These are phyloP conservation scores for Lysiphlebus fabarum DNA, from an alignment of 1,140 invertebrate species.

Conservation along the genomic window DNA sequence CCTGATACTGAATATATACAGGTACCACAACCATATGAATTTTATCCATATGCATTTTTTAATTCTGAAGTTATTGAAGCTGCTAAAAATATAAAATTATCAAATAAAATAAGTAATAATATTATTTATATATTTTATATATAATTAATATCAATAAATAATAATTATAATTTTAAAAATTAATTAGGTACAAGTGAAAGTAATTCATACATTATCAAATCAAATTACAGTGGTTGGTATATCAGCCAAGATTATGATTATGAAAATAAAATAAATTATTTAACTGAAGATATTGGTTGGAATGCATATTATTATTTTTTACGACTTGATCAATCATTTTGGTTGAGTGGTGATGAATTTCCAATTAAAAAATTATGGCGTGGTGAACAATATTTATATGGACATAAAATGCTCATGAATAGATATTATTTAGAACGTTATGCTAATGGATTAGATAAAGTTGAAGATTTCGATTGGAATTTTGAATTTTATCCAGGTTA, in stretches of 20 bases:
- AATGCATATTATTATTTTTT: slow-evolving; percentile 65
- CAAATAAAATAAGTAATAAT: slow-evolving; percentile 31
- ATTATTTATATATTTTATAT: slow-evolving; percentile 10
- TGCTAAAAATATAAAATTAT: slow-evolving; percentile 36
- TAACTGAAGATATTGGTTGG: slow-evolving; percentile 67
- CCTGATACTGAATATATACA: slow-evolving; percentile 58
- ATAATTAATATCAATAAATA: background rate
- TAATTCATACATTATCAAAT: slow-evolving; percentile 44
- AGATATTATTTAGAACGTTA: slow-evolving; percentile 45
- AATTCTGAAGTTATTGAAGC: slow-evolving; percentile 47
- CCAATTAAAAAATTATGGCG: slow-evolving; percentile 27
- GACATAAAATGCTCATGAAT: slow-evolving; percentile 38
- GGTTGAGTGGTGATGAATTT: slow-evolving; percentile 48
- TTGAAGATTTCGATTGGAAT: slow-evolving; percentile 42
- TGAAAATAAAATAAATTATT: slow-evolving; percentile 61
- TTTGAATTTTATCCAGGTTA: slow-evolving; percentile 37
- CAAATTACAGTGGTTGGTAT: slow-evolving; percentile 58
- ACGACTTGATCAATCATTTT: slow-evolving; percentile 54
- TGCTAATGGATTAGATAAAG: slow-evolving; percentile 35
- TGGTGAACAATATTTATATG: slow-evolving; percentile 42
- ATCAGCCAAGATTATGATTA: slow-evolving; percentile 47
- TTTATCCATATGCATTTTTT: slow-evolving; percentile 62
- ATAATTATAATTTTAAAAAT: background rate
- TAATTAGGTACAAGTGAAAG: slow-evolving; percentile 9
- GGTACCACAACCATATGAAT: slow-evolving; percentile 63